These are phyloP conservation scores for Stenichneumon culpator DNA, from an alignment of 2,888 invertebrate genomes.

Conservation along the genomic window DNA sequence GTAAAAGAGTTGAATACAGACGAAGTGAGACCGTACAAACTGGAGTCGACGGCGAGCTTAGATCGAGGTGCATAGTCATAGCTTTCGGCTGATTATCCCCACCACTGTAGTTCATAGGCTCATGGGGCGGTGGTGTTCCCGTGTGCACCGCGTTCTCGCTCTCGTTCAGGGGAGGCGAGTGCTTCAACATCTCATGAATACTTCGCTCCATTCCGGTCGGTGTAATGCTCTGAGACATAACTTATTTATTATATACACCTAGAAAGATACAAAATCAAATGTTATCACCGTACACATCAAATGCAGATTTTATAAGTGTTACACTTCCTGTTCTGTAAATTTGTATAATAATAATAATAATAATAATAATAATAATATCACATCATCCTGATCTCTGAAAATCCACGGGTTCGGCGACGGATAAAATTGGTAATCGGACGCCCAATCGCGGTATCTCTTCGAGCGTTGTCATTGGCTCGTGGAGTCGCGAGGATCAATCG, in stretches of 20 bases:
- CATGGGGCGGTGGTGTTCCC: conserved; percentile 88
- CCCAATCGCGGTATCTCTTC: background rate
- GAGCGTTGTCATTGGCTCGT: background rate
- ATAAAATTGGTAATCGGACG: background rate
- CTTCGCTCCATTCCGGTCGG: conserved; percentile 87
- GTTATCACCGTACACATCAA: background rate
- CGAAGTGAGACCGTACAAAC: conserved; percentile 76
- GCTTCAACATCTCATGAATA: conserved; percentile 95
- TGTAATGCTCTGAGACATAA: conserved; percentile 58
- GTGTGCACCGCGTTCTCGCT: conserved; percentile 91
- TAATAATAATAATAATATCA: background rate
- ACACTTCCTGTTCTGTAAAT: background rate
- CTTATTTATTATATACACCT: conserved; percentile 34
- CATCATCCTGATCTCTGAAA: background rate
- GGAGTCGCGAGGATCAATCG: background rate
- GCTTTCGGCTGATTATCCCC: conserved; percentile 87
- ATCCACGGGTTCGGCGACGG: background rate
- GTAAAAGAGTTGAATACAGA: conserved; percentile 59
- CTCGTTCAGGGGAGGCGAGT: conserved; percentile 92
- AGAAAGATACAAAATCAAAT: conserved; percentile 1
- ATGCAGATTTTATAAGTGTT: background rate
- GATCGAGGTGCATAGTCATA: conserved; percentile 89
- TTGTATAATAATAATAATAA: background rate
- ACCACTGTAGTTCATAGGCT: conserved; percentile 78
- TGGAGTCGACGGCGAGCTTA: conserved; percentile 88